Conservation (phyloP, 2,888 invertebrate species). For the Patella pellucida region DNA sequence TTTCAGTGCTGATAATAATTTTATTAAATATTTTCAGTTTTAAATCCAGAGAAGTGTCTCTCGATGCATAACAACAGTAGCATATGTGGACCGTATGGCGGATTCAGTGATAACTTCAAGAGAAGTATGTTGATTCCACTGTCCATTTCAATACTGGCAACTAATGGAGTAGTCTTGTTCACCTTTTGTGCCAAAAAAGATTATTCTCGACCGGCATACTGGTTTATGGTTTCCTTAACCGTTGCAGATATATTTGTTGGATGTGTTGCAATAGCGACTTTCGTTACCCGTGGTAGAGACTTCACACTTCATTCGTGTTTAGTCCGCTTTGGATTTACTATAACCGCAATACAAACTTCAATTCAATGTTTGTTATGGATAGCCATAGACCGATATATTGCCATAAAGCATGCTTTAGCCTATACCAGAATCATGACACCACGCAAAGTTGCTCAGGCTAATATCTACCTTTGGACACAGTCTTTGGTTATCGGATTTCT, state of each 20-base stretch:
- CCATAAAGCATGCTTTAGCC: constrained; percentile 50
- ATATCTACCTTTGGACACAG: constrained; percentile 44
- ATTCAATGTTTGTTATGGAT: constrained; percentile 51
- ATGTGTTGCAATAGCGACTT: constrained; percentile 45
- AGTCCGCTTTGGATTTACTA: constrained; percentile 46
- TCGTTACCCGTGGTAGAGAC: constrained; percentile 44
- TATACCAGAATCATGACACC: constrained; percentile 50
- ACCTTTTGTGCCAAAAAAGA: constrained; percentile 39
- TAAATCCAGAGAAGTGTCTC: too few relatives aligned
- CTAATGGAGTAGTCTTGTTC: constrained; percentile 43
- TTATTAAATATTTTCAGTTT: too few relatives aligned
- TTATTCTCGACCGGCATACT: constrained; percentile 47
- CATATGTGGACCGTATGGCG: too few relatives aligned
- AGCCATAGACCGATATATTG: constrained; percentile 57
- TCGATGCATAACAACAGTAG: too few relatives aligned
- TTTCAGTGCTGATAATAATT: too few relatives aligned
- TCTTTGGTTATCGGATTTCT: constrained; percentile 49
- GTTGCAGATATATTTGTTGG: constrained; percentile 54
- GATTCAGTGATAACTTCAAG: too few relatives aligned
- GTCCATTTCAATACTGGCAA: constrained; percentile 43
- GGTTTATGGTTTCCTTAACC: constrained; percentile 47
- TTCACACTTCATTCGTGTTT: constrained; percentile 42
- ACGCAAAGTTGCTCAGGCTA: constrained; percentile 35
- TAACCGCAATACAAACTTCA: constrained; percentile 45
- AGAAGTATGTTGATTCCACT: constrained; percentile 37